Evolutionary conservation across 1,140 invertebrate species (phyloP).

Genomic region (Solenopsis invicta): DNA sequence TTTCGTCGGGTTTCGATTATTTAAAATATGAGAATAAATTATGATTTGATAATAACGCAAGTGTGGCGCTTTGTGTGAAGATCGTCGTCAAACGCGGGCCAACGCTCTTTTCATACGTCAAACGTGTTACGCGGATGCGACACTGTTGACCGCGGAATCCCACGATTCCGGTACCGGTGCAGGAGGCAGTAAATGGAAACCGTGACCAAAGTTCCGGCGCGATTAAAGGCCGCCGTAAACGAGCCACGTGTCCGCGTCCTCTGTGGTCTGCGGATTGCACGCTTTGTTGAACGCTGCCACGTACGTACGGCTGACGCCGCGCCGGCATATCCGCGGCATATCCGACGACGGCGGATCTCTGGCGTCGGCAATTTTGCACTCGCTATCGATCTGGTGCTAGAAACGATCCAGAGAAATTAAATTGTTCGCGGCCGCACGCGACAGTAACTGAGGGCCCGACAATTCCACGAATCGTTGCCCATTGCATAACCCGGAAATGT

Average conservation of each 20-base stretch:
- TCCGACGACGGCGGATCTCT: not conserved
- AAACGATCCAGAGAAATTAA: slow-evolving; percentile 37
- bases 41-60: too few species aligned
- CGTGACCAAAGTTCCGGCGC: slow-evolving; percentile 45
- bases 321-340: not conserved
- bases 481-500: slow-evolving; percentile 27
- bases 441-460: slow-evolving; percentile 20
- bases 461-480: slow-evolving; percentile 12
- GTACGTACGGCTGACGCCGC: slow-evolving; percentile 16
- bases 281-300: slow-evolving; percentile 36
- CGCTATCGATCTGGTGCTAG: slow-evolving; percentile 11
- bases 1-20: not conserved
- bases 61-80: too few species aligned
- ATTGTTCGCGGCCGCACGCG: slow-evolving; percentile 37
- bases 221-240: slow-evolving; percentile 61
- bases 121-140: not conserved
- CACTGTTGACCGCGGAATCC: slow-evolving; percentile 28
- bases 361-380: slow-evolving; percentile 35
- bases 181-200: slow-evolving; percentile 42
- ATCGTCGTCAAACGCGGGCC: not conserved
- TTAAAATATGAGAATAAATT: too few species aligned
- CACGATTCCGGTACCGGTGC: not conserved
- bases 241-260: slow-evolving; percentile 44
- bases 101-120: not conserved
- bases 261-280: slow-evolving; percentile 52